These are phyloP conservation scores for Caenorhabditis sp. DNA, from an alignment of 2,888 invertebrate species.

Conservation along the genomic window DNA sequence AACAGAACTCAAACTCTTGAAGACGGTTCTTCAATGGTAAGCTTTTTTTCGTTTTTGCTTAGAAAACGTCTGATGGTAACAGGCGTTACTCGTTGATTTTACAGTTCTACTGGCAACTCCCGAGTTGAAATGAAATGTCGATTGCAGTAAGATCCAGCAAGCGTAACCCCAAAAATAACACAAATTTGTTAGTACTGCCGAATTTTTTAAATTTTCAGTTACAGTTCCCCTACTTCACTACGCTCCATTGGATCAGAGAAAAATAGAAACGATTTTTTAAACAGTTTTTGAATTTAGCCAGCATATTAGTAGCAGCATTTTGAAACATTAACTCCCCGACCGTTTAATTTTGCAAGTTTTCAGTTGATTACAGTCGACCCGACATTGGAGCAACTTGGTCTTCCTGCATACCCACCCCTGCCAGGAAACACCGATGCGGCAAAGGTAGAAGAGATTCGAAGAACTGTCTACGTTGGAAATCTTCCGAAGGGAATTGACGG, in stretches of 20 bases:
- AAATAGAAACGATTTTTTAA: constrained; percentile 18
- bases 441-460: constrained; percentile 92
- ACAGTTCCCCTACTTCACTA: constrained; percentile 46
- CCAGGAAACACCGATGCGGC: constrained; percentile 87
- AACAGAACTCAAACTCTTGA: constrained; percentile 86
- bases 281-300: background rate
- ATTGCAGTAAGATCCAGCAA: constrained; percentile 51
- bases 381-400: constrained; percentile 88
- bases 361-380: constrained; percentile 93
- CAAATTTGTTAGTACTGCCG: constrained; percentile 54
- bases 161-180: constrained; percentile 48
- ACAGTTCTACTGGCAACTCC: constrained; percentile 58
- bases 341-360: constrained; percentile 47
- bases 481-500: constrained; percentile 86
- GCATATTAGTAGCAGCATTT: background rate
- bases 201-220: constrained; percentile 63
- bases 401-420: constrained; percentile 94
- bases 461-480: constrained; percentile 93
- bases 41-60: constrained; percentile 19
- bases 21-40: constrained; percentile 78
- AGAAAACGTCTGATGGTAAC: constrained; percentile 53
- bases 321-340: background rate
- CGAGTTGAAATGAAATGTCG: constrained; percentile 53
- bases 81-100: constrained; percentile 59
- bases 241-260: constrained; percentile 51